Conservation (phyloP, 1,140 invertebrate species). For the Zeugodacus cucurbitae region DNA sequence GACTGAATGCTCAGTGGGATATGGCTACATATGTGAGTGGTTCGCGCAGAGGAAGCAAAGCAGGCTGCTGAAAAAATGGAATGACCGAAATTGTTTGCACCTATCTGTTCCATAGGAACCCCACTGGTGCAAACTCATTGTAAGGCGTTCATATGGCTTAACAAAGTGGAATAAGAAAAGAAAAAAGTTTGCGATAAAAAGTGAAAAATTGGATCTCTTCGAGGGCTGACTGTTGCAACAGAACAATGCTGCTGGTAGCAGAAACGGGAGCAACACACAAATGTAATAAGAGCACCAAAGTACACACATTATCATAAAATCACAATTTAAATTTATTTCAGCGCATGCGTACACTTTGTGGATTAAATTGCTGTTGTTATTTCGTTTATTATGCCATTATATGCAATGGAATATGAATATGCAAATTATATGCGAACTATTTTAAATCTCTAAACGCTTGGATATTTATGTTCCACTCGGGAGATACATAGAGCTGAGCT, state of each 20-base stretch:
- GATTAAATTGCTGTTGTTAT: not conserved
- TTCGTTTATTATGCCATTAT: not conserved
- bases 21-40: not conserved
- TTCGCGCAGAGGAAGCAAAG: not conserved
- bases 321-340: constrained; percentile 28
- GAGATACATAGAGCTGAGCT: too few relatives aligned
- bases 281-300: not conserved
- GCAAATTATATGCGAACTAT: not conserved
- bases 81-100: not conserved
- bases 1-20: not conserved
- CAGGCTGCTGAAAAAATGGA: not conserved
- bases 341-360: not conserved
- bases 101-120: not conserved
- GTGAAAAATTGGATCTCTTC: not conserved
- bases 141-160: not conserved
- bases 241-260: not conserved
- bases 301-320: not conserved
- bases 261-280: not conserved
- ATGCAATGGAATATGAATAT: not conserved
- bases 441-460: too few relatives aligned
- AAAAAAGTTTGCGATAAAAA: not conserved
- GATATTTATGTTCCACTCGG: too few relatives aligned
- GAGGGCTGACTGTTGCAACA: not conserved
- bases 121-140: not conserved
- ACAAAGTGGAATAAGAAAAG: not conserved